A percentile compares a stretch with the other conserved stretches of the same genome.
phyloP scores from a whole-genome alignment of 1,140 invertebrate species.

The Lithobius niger region DNA sequence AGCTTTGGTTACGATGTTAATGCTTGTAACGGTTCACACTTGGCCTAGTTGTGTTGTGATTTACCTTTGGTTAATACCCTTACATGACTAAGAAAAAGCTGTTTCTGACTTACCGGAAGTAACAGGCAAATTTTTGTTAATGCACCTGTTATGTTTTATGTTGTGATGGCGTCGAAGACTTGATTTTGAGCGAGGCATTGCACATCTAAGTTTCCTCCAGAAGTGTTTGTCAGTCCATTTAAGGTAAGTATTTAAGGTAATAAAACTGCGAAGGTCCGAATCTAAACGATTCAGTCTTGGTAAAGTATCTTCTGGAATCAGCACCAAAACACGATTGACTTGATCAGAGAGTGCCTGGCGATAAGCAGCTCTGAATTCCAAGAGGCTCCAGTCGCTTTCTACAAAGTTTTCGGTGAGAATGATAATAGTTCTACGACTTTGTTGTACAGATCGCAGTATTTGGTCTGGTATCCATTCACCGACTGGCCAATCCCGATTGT shows the following conservation, averaged over 20 bases:
- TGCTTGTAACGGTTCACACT: too few relatives aligned
- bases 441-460: slow-evolving; percentile 59
- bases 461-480: slow-evolving; percentile 63
- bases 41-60: too few relatives aligned
- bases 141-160: too few relatives aligned
- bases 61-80: too few relatives aligned
- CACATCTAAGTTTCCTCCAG: slow-evolving; percentile 66
- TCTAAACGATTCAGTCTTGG: slow-evolving; percentile 48
- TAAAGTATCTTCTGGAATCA: slow-evolving; percentile 60
- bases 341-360: slow-evolving; percentile 56
- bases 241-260: slow-evolving; percentile 74
- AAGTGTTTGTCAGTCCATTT: slow-evolving; percentile 75
- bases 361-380: slow-evolving; percentile 71
- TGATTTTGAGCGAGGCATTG: too few relatives aligned
- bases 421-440: slow-evolving; percentile 65
- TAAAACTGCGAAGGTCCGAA: slow-evolving; percentile 56
- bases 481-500: slow-evolving; percentile 58
- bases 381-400: slow-evolving; percentile 65
- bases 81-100: too few relatives aligned
- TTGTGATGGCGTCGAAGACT: too few relatives aligned
- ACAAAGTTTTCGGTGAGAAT: slow-evolving; percentile 68
- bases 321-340: slow-evolving; percentile 54
- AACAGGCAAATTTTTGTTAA: too few relatives aligned
- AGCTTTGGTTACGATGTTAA: too few relatives aligned
- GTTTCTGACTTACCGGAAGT: too few relatives aligned